Evolutionary conservation across 2,888 invertebrate genomes (phyloP).

Genomic region (Dione vanillae): DNA sequence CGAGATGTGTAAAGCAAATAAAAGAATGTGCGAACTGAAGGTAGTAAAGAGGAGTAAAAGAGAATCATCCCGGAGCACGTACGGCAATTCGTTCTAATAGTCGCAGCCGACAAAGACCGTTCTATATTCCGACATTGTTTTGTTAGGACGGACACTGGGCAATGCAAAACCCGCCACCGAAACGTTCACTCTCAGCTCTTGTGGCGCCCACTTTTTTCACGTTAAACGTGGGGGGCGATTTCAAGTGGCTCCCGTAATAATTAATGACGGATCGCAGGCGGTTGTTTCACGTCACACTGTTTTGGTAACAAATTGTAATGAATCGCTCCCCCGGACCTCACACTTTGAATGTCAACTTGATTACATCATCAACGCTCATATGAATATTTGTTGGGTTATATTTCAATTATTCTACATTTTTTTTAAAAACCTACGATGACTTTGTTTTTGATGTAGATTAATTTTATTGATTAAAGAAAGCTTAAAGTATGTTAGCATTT

Average conservation of each 20-base stretch:
- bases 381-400: conserved; percentile 24
- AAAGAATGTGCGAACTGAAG: conserved; percentile 69
- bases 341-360: conserved; percentile 71
- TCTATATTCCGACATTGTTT: conserved; percentile 70
- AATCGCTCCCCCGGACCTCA: conserved; percentile 74
- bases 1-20: conserved; percentile 68
- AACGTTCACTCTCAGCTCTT: conserved; percentile 43
- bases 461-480: conserved; percentile 16
- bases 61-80: conserved; percentile 70
- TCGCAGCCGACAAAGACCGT: conserved; percentile 67
- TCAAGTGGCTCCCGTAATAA: conserved; percentile 74
- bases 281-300: conserved; percentile 75
- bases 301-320: conserved; percentile 80
- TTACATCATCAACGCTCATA: conserved; percentile 62
- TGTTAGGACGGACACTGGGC: conserved; percentile 68
- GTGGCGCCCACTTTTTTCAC: conserved; percentile 66
- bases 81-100: conserved; percentile 79
- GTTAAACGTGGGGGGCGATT: conserved; percentile 71
- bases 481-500: conserved; percentile 30
- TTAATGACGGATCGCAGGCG: conserved; percentile 76
- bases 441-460: background rate
- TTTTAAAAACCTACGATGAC: background rate
- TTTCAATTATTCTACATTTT: background rate
- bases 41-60: conserved; percentile 67
- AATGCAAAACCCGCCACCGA: conserved; percentile 67